Evolutionary conservation across 2,888 invertebrate species (phyloP).

Genomic region (Seira sanloemensis): DNA sequence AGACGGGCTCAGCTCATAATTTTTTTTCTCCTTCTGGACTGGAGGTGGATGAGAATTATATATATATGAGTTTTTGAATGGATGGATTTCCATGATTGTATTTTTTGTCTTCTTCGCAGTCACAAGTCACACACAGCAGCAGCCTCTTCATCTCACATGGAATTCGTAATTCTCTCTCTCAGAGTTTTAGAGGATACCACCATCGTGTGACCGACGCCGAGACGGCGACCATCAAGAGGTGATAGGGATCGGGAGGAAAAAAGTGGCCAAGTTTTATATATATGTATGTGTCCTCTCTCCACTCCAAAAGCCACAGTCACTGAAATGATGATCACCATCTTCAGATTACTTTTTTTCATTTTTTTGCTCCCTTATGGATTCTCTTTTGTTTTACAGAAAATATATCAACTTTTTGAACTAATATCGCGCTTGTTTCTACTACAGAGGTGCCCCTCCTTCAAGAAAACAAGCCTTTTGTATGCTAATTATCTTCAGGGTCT

Average conservation of each 20-base stretch:
- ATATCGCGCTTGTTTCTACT: conserved; percentile 38
- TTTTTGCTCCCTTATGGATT: neutral
- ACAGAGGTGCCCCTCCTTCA: conserved; percentile 65
- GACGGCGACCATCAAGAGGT: conserved; percentile 72
- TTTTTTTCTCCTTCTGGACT: no score
- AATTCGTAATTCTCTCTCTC: neutral
- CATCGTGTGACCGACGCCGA: conserved; percentile 70
- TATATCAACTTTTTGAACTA: neutral
- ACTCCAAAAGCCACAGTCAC: neutral
- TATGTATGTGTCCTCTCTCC: conserved; percentile 23
- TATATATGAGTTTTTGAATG: neutral
- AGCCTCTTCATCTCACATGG: neutral
- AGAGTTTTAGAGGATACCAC: conserved; percentile 42
- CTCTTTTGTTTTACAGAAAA: conserved; percentile 41
- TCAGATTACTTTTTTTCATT: neutral
- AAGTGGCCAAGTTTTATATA: conserved; percentile 33
- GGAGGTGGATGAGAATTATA: neutral
- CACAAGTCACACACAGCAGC: neutral
- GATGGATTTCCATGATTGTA: neutral
- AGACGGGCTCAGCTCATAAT: neutral
- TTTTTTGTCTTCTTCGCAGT: conserved; percentile 36
- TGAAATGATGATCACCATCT: neutral
- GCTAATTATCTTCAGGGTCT: conserved; percentile 71
- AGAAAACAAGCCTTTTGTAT: conserved; percentile 67
- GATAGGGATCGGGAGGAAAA: conserved; percentile 69